A percentile compares a stretch with the other conserved stretches of the same genome.
phyloP scores from a whole-genome alignment of 2,888 invertebrate species.

The Nectonema munidae region DNA sequence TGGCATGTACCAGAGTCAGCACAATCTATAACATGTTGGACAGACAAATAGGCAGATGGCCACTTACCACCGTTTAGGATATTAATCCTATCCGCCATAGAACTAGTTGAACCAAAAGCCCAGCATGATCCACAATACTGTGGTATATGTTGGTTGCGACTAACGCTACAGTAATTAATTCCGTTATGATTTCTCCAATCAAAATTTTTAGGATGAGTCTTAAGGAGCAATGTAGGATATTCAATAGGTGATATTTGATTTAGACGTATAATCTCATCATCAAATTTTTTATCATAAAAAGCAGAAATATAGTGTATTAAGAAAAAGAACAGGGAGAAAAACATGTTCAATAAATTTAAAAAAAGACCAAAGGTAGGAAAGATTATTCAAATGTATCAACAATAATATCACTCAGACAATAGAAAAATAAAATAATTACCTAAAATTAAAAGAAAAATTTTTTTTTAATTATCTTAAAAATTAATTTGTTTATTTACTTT shows the following conservation, averaged over 20 bases:
- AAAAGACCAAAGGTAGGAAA: too few relatives aligned
- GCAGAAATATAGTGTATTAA: too few relatives aligned
- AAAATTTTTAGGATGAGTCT: constrained; percentile 22
- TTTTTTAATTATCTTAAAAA: too few relatives aligned
- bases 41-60: constrained; percentile 26
- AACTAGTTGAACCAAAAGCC: constrained; percentile 27
- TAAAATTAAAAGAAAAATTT: too few relatives aligned
- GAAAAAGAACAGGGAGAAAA: too few relatives aligned
- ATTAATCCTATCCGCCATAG: constrained; percentile 27
- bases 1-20: constrained; percentile 25
- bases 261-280: too few relatives aligned
- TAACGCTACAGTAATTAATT: constrained; percentile 24
- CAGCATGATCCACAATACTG: constrained; percentile 28
- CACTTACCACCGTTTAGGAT: constrained; percentile 25
- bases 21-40: constrained; percentile 26
- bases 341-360: too few relatives aligned
- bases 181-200: constrained; percentile 26
- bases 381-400: too few relatives aligned
- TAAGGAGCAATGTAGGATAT: constrained; percentile 18
- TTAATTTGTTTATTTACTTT: too few relatives aligned
- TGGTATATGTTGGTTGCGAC: constrained; percentile 27
- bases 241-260: constrained; percentile 19
- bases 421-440: too few relatives aligned
- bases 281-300: too few relatives aligned
- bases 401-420: too few relatives aligned